A percentile compares a stretch with the other conserved stretches of the same genome.
Conservation (phyloP, 2,113 vertebrate genomes). For the Protobothrops mucrosquamatus region DNA sequence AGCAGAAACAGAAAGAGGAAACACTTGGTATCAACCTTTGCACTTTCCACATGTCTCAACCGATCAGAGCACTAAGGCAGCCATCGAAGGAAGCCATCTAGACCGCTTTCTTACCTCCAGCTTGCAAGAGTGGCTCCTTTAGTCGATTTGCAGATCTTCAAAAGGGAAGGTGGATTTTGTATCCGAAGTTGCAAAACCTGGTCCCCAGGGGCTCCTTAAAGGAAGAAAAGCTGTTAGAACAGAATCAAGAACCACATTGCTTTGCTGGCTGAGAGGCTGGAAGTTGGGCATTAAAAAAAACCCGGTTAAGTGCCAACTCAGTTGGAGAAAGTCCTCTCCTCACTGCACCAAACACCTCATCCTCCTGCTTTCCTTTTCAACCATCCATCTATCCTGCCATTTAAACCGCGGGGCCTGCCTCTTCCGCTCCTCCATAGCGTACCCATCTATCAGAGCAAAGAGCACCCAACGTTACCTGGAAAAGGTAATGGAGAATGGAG, state of each 20-base stretch:
- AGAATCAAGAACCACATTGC: background rate
- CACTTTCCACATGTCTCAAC: background rate
- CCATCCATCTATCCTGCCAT: background rate
- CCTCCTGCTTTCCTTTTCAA: background rate
- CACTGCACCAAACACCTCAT: accelerated
- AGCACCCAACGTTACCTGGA: background rate
- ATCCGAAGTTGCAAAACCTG: accelerated
- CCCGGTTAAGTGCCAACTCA: background rate
- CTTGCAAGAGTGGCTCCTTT: background rate
- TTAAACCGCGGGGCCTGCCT: accelerated
- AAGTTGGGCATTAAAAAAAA: background rate
- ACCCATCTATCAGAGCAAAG: background rate
- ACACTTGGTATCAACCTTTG: background rate
- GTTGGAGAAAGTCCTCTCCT: background rate
- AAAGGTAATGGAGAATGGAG: background rate
- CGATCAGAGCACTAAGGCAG: background rate
- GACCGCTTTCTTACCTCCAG: background rate
- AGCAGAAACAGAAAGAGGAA: background rate
- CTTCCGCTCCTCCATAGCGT: background rate
- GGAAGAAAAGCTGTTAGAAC: background rate
- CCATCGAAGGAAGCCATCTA: background rate
- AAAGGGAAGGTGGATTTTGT: background rate
- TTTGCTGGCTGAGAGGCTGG: background rate
- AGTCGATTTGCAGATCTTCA: background rate
- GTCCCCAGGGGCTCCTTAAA: background rate